A percentile compares a stretch with the other conserved stretches of the same genome.
phyloP scores from a whole-genome alignment of 1,140 invertebrate genomes.

The Drosophila pachea region DNA sequence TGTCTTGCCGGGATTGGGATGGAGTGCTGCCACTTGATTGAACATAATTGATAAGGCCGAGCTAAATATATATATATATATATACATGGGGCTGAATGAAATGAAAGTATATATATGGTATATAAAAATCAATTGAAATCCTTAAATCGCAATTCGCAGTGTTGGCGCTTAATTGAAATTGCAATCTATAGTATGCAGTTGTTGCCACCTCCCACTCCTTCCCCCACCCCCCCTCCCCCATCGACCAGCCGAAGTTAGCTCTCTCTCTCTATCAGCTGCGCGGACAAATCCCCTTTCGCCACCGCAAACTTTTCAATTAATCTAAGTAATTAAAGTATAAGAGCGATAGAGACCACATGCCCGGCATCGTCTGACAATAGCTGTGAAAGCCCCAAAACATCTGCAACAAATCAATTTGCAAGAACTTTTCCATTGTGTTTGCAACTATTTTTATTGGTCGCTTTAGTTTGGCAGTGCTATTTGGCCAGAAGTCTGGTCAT shows the following conservation, averaged over 20 bases:
- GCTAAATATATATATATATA: too few relatives aligned
- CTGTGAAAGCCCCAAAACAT: constrained; percentile 56
- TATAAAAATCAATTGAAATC: constrained; percentile 8
- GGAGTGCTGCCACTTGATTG: too few relatives aligned
- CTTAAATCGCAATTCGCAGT: constrained; percentile 12
- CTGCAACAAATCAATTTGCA: constrained; percentile 72
- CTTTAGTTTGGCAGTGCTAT: constrained; percentile 40
- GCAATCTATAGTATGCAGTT: constrained; percentile 27
- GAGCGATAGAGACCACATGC: constrained; percentile 38
- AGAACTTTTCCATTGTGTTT: constrained; percentile 63
- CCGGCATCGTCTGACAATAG: constrained; percentile 48
- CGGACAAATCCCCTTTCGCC: neutral
- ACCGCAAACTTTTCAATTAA: constrained; percentile 45
- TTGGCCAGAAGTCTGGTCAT: constrained; percentile 13
- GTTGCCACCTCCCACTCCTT: neutral
- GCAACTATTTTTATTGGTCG: constrained; percentile 63
- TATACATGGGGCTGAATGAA: neutral
- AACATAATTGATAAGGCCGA: too few relatives aligned
- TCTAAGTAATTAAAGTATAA: constrained; percentile 63
- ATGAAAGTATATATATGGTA: neutral
- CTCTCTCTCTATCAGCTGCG: too few relatives aligned
- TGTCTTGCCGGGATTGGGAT: too few relatives aligned
- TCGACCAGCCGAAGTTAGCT: too few relatives aligned
- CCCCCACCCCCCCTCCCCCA: too few relatives aligned
- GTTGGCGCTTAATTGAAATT: constrained; percentile 45